A percentile compares a stretch with the other conserved stretches of the same genome.
Conservation (phyloP, 2,888 invertebrate genomes). For the Priapulus caudatus region DNA sequence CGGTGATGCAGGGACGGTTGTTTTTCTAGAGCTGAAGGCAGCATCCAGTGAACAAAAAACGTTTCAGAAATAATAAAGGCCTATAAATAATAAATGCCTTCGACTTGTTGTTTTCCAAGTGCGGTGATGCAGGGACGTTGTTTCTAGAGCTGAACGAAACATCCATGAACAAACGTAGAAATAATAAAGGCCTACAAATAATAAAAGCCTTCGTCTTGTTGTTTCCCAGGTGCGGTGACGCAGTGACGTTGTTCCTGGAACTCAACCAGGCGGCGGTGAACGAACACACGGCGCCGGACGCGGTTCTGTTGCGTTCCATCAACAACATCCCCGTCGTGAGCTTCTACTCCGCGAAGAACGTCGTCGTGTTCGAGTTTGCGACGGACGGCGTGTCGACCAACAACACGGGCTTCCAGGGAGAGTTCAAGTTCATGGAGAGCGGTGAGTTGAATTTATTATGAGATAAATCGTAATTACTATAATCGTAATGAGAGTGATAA, state of each 20-base stretch:
- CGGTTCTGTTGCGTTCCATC: not conserved
- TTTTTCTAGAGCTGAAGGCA: slow-evolving; percentile 32
- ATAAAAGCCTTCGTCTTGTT: no score
- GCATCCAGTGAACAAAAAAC: slow-evolving; percentile 24
- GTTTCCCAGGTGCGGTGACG: slow-evolving; percentile 33
- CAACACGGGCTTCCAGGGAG: slow-evolving; percentile 1
- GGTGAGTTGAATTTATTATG: no score
- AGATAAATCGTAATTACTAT: no score
- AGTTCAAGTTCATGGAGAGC: not conserved
- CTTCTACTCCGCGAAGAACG: not conserved
- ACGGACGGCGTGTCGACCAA: not conserved
- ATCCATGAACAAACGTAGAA: no score
- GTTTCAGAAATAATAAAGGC: no score
- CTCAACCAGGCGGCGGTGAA: slow-evolving; percentile 27
- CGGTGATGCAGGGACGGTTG: slow-evolving; percentile 30
- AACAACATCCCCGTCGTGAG: not conserved
- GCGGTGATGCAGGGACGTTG: slow-evolving; percentile 31
- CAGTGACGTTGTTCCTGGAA: slow-evolving; percentile 31
- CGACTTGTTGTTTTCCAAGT: slow-evolving; percentile 33
- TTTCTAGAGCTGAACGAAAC: slow-evolving; percentile 33
- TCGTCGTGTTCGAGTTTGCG: slow-evolving; percentile 1
- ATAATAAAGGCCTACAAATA: no score
- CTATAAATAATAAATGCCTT: no score
- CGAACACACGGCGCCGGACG: not conserved
- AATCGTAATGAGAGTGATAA: no score